Evolutionary conservation across 2,888 invertebrate species (phyloP).

Genomic region (Parnassius mnemosyne): DNA sequence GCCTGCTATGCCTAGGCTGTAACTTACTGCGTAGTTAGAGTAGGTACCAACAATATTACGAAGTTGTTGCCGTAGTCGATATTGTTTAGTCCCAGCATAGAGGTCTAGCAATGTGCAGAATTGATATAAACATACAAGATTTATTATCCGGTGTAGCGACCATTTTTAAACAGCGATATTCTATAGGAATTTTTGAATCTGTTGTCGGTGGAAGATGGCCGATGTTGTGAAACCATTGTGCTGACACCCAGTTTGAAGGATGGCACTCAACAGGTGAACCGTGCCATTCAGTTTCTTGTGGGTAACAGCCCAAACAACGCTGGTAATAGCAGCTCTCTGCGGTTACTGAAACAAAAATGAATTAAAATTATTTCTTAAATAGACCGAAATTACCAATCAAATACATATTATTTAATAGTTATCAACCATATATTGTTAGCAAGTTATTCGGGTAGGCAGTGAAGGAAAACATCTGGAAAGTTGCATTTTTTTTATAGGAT

Average conservation of each 20-base stretch:
- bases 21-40: too few relatives aligned
- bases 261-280: conserved; percentile 56
- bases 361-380: neutral
- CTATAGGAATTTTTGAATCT: conserved; percentile 61
- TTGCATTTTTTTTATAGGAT: too few relatives aligned
- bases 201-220: conserved; percentile 69
- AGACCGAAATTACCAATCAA: neutral
- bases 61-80: too few relatives aligned
- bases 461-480: too few relatives aligned
- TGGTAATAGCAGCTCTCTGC: conserved; percentile 66
- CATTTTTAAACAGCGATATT: conserved; percentile 71
- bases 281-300: conserved; percentile 48
- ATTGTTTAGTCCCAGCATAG: too few relatives aligned
- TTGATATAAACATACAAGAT: conserved; percentile 51
- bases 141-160: conserved; percentile 72
- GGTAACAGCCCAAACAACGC: conserved; percentile 64
- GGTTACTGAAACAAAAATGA: conserved; percentile 44
- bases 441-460: too few relatives aligned
- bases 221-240: conserved; percentile 67
- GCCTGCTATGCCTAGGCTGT: too few relatives aligned
- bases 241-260: conserved; percentile 65
- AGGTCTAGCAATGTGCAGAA: too few relatives aligned
- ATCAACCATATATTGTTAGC: too few relatives aligned
- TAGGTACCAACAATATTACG: too few relatives aligned
- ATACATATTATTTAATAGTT: too few relatives aligned